Evolutionary conservation across 2,888 invertebrate genomes (phyloP), one percentile per base, ranked within the genome.

Genomic region (Sminthurides aquaticus): DNA sequence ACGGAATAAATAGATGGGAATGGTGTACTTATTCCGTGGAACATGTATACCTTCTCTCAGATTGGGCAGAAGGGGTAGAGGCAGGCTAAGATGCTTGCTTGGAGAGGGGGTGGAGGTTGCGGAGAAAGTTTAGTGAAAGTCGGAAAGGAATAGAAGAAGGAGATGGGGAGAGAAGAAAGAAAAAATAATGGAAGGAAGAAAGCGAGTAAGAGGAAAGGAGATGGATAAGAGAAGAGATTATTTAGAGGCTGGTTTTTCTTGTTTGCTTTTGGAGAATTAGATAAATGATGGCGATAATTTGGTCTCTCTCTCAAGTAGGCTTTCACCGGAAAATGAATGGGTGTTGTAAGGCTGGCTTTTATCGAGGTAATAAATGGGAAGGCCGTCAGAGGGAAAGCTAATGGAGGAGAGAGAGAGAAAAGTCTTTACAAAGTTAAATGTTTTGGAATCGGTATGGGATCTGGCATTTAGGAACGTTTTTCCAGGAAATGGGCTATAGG

Each of bases 341-440:
- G 63, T 66, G 62, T 66, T 57, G 62, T 62, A 66, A 63, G 66
- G 60, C 60, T 58, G 55, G 63, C 66, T 66, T 66, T 66, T 66
- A 66, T 62, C 63, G 66, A 66, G 66, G 66, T 66, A 66, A 66
- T 66, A 66, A 66, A 66, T 66, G 66, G 66, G 60, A 62, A 62
- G 66, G 63, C 61, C 61, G 61, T 66, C 62, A 49, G 56, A 57
- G 43, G 66, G 58, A 55, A 62, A 58, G 61, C 61, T 66, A 66
- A 66, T 66, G 66, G 61, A 62, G 26, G 66, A 66, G 65, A 60
- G 60, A 59, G 59, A 60, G 60, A 60, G 49, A 54, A 52, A 55
- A 24, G 24, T 54, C 59, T 65, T 65, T 67, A 65, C 62, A 67
- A 65, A 67, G 67, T 67, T 67, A 67, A 67, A 67, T 67, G 67